A percentile compares a stretch with the other conserved stretches of the same genome.
Evolutionary conservation across 92 coral and sea anemone species (phyloP).

Genomic region (Pocillopora meandrina): DNA sequence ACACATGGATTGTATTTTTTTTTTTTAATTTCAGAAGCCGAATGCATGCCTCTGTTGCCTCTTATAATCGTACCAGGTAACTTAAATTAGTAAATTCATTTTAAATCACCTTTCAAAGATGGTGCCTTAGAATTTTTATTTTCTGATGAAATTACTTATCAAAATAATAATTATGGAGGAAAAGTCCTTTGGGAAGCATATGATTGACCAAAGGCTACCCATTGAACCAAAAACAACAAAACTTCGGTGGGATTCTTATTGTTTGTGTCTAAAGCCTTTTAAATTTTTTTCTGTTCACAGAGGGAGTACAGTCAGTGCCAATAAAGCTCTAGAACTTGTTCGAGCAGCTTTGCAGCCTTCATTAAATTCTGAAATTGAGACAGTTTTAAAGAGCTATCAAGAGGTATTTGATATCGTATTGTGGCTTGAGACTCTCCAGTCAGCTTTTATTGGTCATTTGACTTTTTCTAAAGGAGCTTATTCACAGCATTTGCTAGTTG

Average conservation of each 20-base stretch:
- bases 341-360: slow-evolving; percentile 98
- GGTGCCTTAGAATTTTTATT: no score
- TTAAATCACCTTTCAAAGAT: not conserved
- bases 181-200: no score
- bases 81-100: not conserved
- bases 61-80: slow-evolving; percentile 77
- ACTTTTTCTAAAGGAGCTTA: no score
- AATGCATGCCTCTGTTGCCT: slow-evolving; percentile 71
- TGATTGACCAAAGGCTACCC: no score
- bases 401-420: slow-evolving; percentile 57
- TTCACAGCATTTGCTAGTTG: no score
- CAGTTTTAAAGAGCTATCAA: slow-evolving; percentile 89
- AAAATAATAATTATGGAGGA: no score
- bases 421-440: no score
- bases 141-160: not conserved
- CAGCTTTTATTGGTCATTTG: no score
- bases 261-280: not conserved
- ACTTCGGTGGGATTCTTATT: no score
- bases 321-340: slow-evolving; percentile 91
- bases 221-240: no score
- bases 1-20: not conserved
- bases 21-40: slow-evolving; percentile 55
- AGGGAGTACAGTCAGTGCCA: slow-evolving; percentile 92
- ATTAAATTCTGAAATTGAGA: slow-evolving; percentile 91
- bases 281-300: slow-evolving; percentile 42